Base-by-base conservation (phyloP, 2,888 invertebrate species). In the Cephus rjabovi region DNA sequence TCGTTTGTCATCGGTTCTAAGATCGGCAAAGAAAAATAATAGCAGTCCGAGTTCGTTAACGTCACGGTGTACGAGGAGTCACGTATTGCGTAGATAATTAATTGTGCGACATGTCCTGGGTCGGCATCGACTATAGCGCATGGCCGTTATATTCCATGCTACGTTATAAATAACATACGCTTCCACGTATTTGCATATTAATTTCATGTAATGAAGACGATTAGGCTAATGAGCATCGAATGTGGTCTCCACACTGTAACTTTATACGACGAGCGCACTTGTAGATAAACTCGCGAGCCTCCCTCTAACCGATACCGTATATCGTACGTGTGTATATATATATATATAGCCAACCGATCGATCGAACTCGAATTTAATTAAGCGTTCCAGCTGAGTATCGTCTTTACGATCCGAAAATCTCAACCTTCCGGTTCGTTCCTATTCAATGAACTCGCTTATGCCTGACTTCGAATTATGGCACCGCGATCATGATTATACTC, bases 151-250 rank as follows among this genome's bases (percentile, higher is more conserved):
- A 84, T 84, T 86, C 82, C 79, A 81, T 77, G 80, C 79, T 82
- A 81, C 80, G 81, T 83, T 86, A 85, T 86, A 87, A 87, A 88
- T 88, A 87, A 87, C 87, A 81, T 82, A 84, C 80, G 84, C 86
- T 85, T 86, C 84, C 84, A 81, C 83, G 86, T 88, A 89, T 89
- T 89, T 88, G 88, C 89, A 89, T 89, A 89, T 89, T 89, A 89
- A 89, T 89, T 89, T 86, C 84, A 81, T 86, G 86, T 89, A 88
- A 89, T 89, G 88, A 87, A 87, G 86, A 85, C 85, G 89, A 89
- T 89, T 89, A 89, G 87, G 85, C 86, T 88, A 88, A 89, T 89
- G 87, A 88, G 86, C 85, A 82, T 86, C 83, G 86, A 87, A 88
- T 86, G 84, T 86, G 87, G 85, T 85, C 85, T 82, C 83, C 77